These are phyloP conservation scores for Ephestia elutella DNA, from an alignment of 1,140 invertebrate species.

Conservation along the genomic window DNA sequence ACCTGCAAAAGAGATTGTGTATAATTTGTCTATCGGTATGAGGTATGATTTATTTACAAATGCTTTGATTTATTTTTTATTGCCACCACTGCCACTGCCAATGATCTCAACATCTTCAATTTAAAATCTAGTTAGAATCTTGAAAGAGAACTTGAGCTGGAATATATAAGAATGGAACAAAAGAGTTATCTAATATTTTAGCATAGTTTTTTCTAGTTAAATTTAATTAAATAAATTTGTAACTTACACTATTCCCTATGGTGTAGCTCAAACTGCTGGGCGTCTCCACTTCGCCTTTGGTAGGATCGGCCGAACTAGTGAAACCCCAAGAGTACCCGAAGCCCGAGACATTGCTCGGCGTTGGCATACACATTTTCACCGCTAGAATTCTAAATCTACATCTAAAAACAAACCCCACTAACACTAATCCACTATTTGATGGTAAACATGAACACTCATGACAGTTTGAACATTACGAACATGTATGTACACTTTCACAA, in stretches of 20 bases:
- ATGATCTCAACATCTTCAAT: too few relatives aligned
- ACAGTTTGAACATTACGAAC: conserved; percentile 63
- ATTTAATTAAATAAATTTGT: too few relatives aligned
- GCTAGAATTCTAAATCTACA: conserved; percentile 34
- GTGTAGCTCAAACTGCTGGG: conserved; percentile 72
- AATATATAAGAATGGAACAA: too few relatives aligned
- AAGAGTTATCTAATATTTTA: too few relatives aligned
- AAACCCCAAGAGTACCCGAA: conserved; percentile 74
- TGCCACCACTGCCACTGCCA: too few relatives aligned
- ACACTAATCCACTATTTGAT: conserved; percentile 58
- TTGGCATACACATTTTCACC: conserved; percentile 73
- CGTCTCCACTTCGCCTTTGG: conserved; percentile 69
- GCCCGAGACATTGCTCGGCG: conserved; percentile 69
- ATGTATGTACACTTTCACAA: conserved; percentile 66
- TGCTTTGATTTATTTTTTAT: not conserved
- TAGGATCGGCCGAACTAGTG: conserved; percentile 65
- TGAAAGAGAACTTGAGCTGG: too few relatives aligned
- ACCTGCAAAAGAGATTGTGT: conserved; percentile 36
- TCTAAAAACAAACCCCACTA: conserved; percentile 51
- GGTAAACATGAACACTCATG: conserved; percentile 68
- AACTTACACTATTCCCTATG: conserved; percentile 67
- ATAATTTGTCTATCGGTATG: not conserved
- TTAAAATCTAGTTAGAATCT: too few relatives aligned
- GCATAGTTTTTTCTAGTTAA: too few relatives aligned
- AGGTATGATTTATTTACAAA: conserved; percentile 8